Percentiles rank a stretch among this genome's conserved stretches.
Evolutionary conservation across 2,113 vertebrate species (phyloP).

Genomic region (Osmerus mordax): DNA sequence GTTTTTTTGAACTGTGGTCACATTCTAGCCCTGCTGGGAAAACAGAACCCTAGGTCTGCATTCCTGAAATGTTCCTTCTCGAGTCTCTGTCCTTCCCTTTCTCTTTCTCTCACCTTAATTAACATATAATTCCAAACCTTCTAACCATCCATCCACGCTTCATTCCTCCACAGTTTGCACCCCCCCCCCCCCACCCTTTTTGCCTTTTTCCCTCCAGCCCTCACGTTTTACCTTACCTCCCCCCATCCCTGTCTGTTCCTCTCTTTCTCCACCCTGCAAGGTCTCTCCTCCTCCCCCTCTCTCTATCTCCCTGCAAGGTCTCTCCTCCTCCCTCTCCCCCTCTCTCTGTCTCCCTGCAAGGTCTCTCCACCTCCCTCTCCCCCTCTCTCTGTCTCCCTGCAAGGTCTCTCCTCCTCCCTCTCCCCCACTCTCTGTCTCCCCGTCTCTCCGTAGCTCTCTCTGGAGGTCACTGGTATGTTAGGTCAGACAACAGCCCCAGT

Average conservation of each 20-base stretch:
- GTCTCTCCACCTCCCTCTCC: constrained; percentile 7
- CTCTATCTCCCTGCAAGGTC: neutral
- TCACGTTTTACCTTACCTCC: constrained; percentile 9
- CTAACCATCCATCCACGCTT: constrained; percentile 39
- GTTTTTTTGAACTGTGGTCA: constrained; percentile 47
- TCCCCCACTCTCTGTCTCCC: constrained; percentile 13
- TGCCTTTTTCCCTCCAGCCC: constrained; percentile 6
- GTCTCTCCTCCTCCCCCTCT: constrained; percentile 8
- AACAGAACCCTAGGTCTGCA: constrained; percentile 54
- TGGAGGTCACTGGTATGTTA: constrained; percentile 77
- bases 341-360: too few relatives aligned
- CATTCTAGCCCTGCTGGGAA: constrained; percentile 30
- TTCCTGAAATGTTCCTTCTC: constrained; percentile 42
- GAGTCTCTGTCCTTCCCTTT: constrained; percentile 8
- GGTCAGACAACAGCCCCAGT: constrained; percentile 82
- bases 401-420: neutral
- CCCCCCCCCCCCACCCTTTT: neutral
- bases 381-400: constrained; percentile 11
- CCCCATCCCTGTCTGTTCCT: constrained; percentile 9
- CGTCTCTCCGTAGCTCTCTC: constrained; percentile 49
- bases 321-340: neutral
- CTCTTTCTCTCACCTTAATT: constrained; percentile 29
- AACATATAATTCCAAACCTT: constrained; percentile 34
- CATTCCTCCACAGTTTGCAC: neutral
- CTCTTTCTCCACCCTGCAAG: constrained; percentile 18